Evolutionary conservation across 1,140 invertebrate species (phyloP).

Genomic region (Drosophila oshimai): DNA sequence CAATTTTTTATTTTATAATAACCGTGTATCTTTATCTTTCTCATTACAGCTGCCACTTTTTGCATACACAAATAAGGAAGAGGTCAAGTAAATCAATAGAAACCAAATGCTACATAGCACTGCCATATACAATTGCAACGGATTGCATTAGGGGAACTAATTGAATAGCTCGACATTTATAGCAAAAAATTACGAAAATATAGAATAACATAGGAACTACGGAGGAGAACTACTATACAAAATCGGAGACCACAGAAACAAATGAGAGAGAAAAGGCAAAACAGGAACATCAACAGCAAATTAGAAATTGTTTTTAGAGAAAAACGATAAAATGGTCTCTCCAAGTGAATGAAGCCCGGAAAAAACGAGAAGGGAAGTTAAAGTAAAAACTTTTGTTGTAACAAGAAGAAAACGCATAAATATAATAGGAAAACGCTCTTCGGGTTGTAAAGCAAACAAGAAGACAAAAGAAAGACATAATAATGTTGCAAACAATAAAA

Average conservation of each 20-base stretch:
- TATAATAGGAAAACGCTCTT: slow-evolving; percentile 56
- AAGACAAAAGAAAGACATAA: slow-evolving; percentile 33
- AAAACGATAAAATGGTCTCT: slow-evolving; percentile 10
- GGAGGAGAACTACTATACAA: slow-evolving; percentile 43
- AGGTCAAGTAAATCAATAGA: slow-evolving; percentile 53
- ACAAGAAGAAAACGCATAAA: slow-evolving; percentile 28
- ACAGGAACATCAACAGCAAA: slow-evolving; percentile 29
- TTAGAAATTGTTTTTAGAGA: slow-evolving; percentile 11
- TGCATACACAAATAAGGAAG: slow-evolving; percentile 17
- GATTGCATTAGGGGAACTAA: slow-evolving; percentile 31
- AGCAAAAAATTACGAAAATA: slow-evolving; percentile 33
- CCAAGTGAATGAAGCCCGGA: slow-evolving; percentile 22
- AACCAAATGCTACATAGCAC: slow-evolving; percentile 62
- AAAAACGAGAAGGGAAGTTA: slow-evolving; percentile 12
- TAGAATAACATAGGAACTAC: slow-evolving; percentile 19
- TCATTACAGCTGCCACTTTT: slow-evolving; percentile 34
- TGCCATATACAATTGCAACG: slow-evolving; percentile 59
- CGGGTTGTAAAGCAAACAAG: slow-evolving; percentile 58
- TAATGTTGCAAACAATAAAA: slow-evolving; percentile 75
- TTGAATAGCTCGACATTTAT: slow-evolving; percentile 44
- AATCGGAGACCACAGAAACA: slow-evolving; percentile 25
- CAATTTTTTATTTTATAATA: neutral
- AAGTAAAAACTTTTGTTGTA: slow-evolving; percentile 48
- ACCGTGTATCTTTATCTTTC: neutral
- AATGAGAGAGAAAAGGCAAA: slow-evolving; percentile 15